These are phyloP conservation scores for Cyclargus thomasi DNA, from an alignment of 1,140 invertebrate genomes.

Conservation along the genomic window DNA sequence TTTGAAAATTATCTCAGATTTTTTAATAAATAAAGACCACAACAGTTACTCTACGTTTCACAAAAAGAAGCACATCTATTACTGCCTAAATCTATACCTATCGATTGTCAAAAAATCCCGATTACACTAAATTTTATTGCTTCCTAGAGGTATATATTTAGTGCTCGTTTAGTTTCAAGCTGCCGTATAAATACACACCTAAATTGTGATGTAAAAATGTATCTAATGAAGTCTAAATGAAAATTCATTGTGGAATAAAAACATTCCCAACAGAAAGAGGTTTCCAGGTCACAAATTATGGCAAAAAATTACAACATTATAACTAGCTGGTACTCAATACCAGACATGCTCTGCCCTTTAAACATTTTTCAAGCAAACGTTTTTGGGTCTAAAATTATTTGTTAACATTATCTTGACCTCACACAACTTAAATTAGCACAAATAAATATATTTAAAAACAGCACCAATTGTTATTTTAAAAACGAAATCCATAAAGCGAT, in stretches of 20 bases:
- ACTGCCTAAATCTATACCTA: neutral
- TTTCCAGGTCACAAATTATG: too few species aligned
- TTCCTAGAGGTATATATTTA: neutral
- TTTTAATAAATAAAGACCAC: neutral
- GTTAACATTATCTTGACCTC: neutral
- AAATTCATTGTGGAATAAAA: too few species aligned
- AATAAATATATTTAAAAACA: neutral
- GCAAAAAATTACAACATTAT: too few species aligned
- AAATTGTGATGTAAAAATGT: too few species aligned
- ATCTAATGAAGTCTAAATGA: too few species aligned
- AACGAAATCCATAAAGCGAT: neutral
- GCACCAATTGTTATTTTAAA: conserved; percentile 1
- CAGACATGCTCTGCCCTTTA: too few species aligned
- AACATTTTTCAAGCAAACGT: too few species aligned
- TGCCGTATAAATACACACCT: neutral
- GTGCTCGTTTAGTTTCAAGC: neutral
- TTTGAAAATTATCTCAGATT: neutral
- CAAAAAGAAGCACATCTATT: neutral
- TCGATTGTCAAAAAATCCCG: neutral
- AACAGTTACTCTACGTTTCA: neutral
- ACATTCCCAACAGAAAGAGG: too few species aligned
- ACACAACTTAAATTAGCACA: neutral
- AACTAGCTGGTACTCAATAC: too few species aligned
- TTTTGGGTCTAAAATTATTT: too few species aligned
- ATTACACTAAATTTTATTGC: neutral